A percentile compares a stretch with the other conserved stretches of the same genome.
These are phyloP conservation scores for Melanophora roralis DNA, from an alignment of 2,888 invertebrate species.

Conservation along the genomic window DNA sequence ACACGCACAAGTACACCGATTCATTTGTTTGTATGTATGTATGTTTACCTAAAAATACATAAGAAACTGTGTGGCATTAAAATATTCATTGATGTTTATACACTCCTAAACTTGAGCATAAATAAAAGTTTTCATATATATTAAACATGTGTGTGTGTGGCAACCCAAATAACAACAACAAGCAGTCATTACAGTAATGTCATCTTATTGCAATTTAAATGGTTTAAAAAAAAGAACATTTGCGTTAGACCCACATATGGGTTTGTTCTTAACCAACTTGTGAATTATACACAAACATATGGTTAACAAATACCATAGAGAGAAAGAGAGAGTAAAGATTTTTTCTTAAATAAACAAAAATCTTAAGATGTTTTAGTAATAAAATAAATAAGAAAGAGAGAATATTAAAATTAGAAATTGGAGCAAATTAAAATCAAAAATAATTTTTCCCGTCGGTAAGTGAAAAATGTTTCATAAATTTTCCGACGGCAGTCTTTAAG, in stretches of 20 bases:
- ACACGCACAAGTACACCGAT: neutral
- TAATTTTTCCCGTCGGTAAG: slow-evolving; percentile 12
- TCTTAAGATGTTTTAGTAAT: neutral
- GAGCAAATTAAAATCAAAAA: too few relatives aligned
- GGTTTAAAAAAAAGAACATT: slow-evolving; percentile 30
- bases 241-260: slow-evolving; percentile 36
- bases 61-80: slow-evolving; percentile 5
- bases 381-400: neutral
- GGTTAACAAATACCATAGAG: too few relatives aligned
- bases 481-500: slow-evolving; percentile 55
- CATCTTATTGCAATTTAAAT: slow-evolving; percentile 42
- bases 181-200: slow-evolving; percentile 6
- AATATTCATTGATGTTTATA: slow-evolving; percentile 31
- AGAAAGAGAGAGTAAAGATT: neutral
- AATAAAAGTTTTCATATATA: neutral
- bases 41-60: neutral
- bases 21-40: neutral
- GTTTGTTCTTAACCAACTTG: slow-evolving; percentile 20
- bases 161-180: neutral
- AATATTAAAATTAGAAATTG: too few relatives aligned
- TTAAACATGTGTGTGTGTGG: neutral
- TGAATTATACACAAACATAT: neutral
- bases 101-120: slow-evolving; percentile 3
- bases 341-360: neutral
- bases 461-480: neutral